Base-by-base conservation (phyloP, 1,140 invertebrate species). In the Bombus pyrosoma region DNA sequence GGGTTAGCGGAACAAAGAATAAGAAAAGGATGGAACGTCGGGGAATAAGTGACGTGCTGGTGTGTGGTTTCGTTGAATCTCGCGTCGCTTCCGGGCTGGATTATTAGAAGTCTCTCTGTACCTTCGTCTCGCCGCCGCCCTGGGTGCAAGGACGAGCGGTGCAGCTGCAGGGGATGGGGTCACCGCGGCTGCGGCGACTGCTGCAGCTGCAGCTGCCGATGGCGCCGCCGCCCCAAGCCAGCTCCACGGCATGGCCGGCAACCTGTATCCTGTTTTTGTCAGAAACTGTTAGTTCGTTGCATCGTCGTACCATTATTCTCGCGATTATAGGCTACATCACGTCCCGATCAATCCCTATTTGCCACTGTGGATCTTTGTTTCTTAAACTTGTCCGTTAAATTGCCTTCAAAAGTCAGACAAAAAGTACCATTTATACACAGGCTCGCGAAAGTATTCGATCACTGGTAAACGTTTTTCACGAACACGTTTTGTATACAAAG, bases 211-310 rank as follows among this genome's bases (percentile, higher is more conserved):
- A 81, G 94, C 94, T 89, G 94, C 94, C 92, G 94, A 95, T 93
- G 94, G 94, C 85, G 94, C 90, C 71, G 94, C 93, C 81, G 94
- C 94, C 37, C 94, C 94, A 86, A 95, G 91, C 94, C 94, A 95
- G 89, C 93, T 95, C 94, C 94, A 95, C 84, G 94, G 94, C 93
- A 95, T 94, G 89, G 94, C 94, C 91, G 94, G 94, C 89, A 95
- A 94, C 92, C 94, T 95, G 93, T 95, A 94, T 92, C 94, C 94
- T 95, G 93, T 94, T 87, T 90, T 90, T 86, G 89, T 86, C 89
- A 90, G 47, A 90, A 87, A 86, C 72, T 74, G 80, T 90, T 90
- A 86, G 83, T 90, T 72, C 15, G 62, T 72, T 80, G 32, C 37
- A 37, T 82, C 39, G 41, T 5, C 12, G 25, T 6, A 39, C 15